Percentiles rank a stretch among this genome's conserved stretches.
Evolutionary conservation across 2,888 invertebrate species (phyloP).

Genomic region (Caenorhabditis sp.): DNA sequence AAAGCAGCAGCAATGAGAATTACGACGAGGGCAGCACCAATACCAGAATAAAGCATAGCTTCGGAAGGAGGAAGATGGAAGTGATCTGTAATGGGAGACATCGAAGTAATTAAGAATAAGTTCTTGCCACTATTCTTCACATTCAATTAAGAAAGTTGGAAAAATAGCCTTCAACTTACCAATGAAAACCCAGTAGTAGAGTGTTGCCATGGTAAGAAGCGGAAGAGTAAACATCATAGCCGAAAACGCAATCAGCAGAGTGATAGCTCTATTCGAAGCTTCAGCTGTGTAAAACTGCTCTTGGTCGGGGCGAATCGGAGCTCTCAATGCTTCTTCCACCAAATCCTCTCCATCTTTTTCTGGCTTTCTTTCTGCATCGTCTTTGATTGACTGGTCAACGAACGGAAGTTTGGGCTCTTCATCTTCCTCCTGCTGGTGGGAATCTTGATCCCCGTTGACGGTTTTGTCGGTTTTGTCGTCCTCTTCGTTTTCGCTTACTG

Average conservation of each 20-base stretch:
- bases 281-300: constrained; percentile 72
- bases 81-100: constrained; percentile 67
- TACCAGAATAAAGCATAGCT: constrained; percentile 78
- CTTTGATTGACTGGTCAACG: constrained; percentile 61
- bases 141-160: background rate
- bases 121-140: too few species aligned
- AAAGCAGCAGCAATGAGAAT: constrained; percentile 74
- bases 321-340: constrained; percentile 53
- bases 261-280: constrained; percentile 66
- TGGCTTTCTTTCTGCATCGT: constrained; percentile 41
- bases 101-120: too few species aligned
- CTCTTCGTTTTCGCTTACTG: constrained; percentile 43
- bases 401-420: constrained; percentile 51
- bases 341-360: constrained; percentile 61
- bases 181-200: constrained; percentile 77
- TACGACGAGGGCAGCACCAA: constrained; percentile 70
- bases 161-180: constrained; percentile 61
- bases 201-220: constrained; percentile 74
- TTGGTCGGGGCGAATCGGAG: constrained; percentile 67
- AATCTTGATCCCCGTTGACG: constrained; percentile 5
- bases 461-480: constrained; percentile 25
- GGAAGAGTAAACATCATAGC: constrained; percentile 79
- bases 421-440: constrained; percentile 19
- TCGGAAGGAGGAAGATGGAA: constrained; percentile 69
- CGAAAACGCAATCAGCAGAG: constrained; percentile 75